Evolutionary conservation across 2,113 vertebrate species (phyloP), one percentile per base, ranked within the genome.

Genomic region (Leiothrix lutea): DNA sequence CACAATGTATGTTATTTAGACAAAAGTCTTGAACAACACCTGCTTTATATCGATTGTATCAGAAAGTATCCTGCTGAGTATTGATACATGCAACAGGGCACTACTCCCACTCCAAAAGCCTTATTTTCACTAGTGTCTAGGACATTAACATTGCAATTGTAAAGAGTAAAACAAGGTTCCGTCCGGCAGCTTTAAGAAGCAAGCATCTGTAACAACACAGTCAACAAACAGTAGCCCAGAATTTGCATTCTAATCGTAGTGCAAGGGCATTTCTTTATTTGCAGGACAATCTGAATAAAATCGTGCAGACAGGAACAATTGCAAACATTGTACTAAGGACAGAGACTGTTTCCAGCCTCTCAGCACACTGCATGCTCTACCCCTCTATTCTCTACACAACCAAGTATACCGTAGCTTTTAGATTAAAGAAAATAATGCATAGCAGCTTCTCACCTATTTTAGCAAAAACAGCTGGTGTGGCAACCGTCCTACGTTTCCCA

Each of bases 381-480:
- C 36, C 60, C 81, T 66, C 56, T 88, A 94, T 96, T 95, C 94
- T 93, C 67, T 71, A 78, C 57, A 94, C 29, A 69, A 60, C 64
- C 92, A 87, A 91, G 77, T 66, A 97, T 1, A 88, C n/a, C 1
- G 2, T 7, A 92, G 97, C 81, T 90, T 88, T 95, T 65, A 90
- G 86, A 95, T 87, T 62, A 92, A 96, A 96, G 56, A 77, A 94
- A 86, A 94, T 78, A 94, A 96, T 84, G 86, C 81, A 90, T 60
- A 95, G 84, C 64, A 95, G 82, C 75, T 97, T 95, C 98, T 99
- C 98, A 99, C 99, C 99, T 99, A 99, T 99, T 99, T 98, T 98
- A 97, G 98, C 98, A 98, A 98, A 98, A 97, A 98, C 98, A 98
- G 98, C 98, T 97, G 99, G 98, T 97, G 99, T 98, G 88, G 98